Base-by-base conservation (phyloP, 2,888 invertebrate genomes). In the Zootermopsis nevadensis region DNA sequence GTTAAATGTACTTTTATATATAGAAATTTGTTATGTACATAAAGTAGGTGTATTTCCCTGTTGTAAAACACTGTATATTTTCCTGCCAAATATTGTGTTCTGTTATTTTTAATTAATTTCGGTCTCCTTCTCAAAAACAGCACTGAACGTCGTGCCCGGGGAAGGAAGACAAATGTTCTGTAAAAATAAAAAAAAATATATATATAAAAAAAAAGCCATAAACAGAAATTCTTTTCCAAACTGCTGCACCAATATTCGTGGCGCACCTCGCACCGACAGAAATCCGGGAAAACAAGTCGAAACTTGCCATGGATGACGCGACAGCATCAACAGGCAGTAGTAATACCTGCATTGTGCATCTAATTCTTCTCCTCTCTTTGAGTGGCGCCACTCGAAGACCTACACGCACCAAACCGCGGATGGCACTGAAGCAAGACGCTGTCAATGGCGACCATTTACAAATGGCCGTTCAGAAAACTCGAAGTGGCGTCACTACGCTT, bases 61-160 rank as follows among this genome's bases (percentile, higher is more conserved):
- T 77, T 85, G 80, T 84, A 79, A 77, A n/a, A 84, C 77, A 83
- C 76, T 84, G 84, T 84, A 82, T 33, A 82, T 85, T 77, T 81
- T 81, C 84, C 82, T 84, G 82, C 84, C 82, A 85, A n/a, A 85
- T 72, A 77, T 83, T 84, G 84, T 83, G 83, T 84, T 84, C 82
- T 76, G 77, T 83, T 84, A 79, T 81, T 84, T 82, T 83, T 69
- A 81, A 85, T 83, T 84, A 84, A 85, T 86, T 85, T 86, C 83
- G 87, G 85, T 85, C 84, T 86, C 86, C 86, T 87, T 88, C 87
- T 87, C 87, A 86, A 81, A 85, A 85, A 87, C 87, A 90, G 90
- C 90, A 90, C 90, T 89, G 88, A 89, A 88, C 89, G 89, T 89
- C 90, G 90, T 90, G 90, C 90, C 89, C 90, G 89, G 89, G 90